Evolutionary conservation across 1,140 invertebrate species (phyloP).

Genomic region (Drosophila oshimai): DNA sequence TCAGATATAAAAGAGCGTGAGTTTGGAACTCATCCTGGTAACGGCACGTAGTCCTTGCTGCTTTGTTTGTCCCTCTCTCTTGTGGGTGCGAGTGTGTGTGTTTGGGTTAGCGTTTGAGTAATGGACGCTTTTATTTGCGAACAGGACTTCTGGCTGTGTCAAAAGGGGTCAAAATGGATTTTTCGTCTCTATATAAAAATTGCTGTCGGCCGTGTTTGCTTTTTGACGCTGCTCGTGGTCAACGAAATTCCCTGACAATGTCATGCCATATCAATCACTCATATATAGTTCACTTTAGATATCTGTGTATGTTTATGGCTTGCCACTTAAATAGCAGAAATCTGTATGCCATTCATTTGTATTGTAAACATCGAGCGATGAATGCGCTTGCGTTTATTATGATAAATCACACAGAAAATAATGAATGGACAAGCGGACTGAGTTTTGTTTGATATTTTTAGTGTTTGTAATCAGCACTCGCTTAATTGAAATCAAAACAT

Average conservation of each 20-base stretch:
- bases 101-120: slow-evolving; percentile 62
- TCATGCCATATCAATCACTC: slow-evolving; percentile 71
- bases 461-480: slow-evolving; percentile 62
- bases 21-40: slow-evolving; percentile 17
- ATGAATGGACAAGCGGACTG: not conserved
- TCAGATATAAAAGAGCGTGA: not conserved
- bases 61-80: slow-evolving; percentile 32
- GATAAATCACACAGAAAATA: slow-evolving; percentile 65
- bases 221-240: slow-evolving; percentile 42
- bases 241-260: slow-evolving; percentile 51
- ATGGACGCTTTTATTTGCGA: slow-evolving; percentile 79
- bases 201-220: slow-evolving; percentile 20
- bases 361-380: slow-evolving; percentile 45
- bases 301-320: slow-evolving; percentile 41
- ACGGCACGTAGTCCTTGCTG: slow-evolving; percentile 36
- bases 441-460: slow-evolving; percentile 69
- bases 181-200: slow-evolving; percentile 44
- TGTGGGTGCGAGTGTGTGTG: slow-evolving; percentile 9
- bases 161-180: slow-evolving; percentile 77
- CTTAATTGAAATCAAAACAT: slow-evolving; percentile 75
- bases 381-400: slow-evolving; percentile 67
- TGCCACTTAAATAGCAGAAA: slow-evolving; percentile 62
- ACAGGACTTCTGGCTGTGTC: slow-evolving; percentile 54
- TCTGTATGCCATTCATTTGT: slow-evolving; percentile 74
- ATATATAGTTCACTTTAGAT: slow-evolving; percentile 11